A percentile compares a stretch with the other conserved stretches of the same genome.
phyloP scores from a whole-genome alignment of 2,113 vertebrate species.

The Ammodytes dubius region DNA sequence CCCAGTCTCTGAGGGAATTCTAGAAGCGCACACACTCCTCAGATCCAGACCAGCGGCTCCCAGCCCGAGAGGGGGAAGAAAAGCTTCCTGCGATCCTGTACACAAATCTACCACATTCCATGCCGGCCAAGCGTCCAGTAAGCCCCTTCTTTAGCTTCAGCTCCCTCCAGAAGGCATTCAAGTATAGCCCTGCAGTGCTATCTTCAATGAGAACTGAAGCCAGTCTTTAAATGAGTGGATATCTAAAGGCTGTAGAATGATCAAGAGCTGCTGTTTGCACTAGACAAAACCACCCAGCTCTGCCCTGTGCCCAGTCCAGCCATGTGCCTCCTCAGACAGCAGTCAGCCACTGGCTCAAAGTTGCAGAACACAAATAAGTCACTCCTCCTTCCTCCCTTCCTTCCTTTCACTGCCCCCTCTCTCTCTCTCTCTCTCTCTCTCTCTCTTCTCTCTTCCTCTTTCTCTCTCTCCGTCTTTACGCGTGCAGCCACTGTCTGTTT shows the following conservation, averaged over 20 bases:
- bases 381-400: slow-evolving; percentile 65
- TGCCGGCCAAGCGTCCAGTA: slow-evolving; percentile 63
- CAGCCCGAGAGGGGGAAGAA: slow-evolving; percentile 55
- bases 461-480: slow-evolving; percentile 23
- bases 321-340: slow-evolving; percentile 63
- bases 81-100: slow-evolving; percentile 62
- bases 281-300: slow-evolving; percentile 29
- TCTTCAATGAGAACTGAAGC: background rate
- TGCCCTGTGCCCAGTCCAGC: slow-evolving; percentile 39
- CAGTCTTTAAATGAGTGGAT: background rate
- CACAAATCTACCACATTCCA: slow-evolving; percentile 75
- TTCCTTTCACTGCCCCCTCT: slow-evolving; percentile 19
- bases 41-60: slow-evolving; percentile 42
- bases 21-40: slow-evolving; percentile 28
- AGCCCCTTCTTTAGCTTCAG: slow-evolving; percentile 63
- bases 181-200: slow-evolving; percentile 18
- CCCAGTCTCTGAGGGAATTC: slow-evolving; percentile 43
- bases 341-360: slow-evolving; percentile 56
- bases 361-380: slow-evolving; percentile 72
- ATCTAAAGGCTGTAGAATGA: slow-evolving; percentile 1
- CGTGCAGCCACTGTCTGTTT: slow-evolving; percentile 73
- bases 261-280: slow-evolving; percentile 21
- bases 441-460: background rate
- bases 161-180: slow-evolving; percentile 38
- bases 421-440: slow-evolving; percentile 12